phyloP scores from a whole-genome alignment of 2,797 vertebrate species.

The Neopelma chrysocephalum region DNA sequence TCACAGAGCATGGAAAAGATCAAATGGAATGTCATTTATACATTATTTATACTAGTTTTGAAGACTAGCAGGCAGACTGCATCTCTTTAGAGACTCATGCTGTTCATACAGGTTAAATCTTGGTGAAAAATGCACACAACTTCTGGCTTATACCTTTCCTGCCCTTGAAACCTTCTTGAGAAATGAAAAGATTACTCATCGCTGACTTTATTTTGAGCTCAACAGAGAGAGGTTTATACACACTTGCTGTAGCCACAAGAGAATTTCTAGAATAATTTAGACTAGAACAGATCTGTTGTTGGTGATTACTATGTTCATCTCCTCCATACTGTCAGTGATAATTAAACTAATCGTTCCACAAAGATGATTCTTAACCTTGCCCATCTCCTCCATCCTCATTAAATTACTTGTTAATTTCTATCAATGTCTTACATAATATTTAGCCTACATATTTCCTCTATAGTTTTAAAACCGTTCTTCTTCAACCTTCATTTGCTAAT shows the following conservation, averaged over 20 bases:
- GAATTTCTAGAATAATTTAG: background rate
- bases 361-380: background rate
- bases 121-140: background rate
- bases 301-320: background rate
- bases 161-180: background rate
- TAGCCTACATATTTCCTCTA: background rate
- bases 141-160: background rate
- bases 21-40: conserved; percentile 1
- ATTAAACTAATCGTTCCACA: background rate
- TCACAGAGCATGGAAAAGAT: background rate
- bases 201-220: background rate
- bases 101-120: background rate
- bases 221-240: background rate
- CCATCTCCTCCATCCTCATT: background rate
- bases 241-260: background rate
- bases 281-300: background rate
- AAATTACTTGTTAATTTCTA: conserved; percentile 23
- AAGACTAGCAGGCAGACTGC: background rate
- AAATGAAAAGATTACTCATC: background rate
- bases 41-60: conserved; percentile 8
- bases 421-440: background rate
- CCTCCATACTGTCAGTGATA: background rate
- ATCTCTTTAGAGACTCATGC: background rate
- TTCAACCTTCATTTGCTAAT: conserved; percentile 33
- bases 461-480: background rate